Percentiles rank a stretch among this genome's conserved stretches.
Conservation (phyloP, 30 jellyfish, hydroid and myxozoan species). For the Hydra vulgaris region DNA sequence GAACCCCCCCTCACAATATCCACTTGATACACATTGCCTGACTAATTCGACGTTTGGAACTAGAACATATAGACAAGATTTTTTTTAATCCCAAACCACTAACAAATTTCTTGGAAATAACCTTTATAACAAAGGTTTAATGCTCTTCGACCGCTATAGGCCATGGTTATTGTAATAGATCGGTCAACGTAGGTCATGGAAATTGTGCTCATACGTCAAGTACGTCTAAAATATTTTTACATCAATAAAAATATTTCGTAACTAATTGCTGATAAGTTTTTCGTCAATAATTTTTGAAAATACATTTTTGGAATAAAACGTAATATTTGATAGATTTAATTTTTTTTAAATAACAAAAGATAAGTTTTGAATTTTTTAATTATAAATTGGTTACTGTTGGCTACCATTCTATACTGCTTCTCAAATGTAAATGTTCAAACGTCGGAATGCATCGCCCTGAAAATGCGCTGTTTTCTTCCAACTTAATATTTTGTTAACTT, state of each 20-base stretch:
- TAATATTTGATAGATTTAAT: too few relatives aligned
- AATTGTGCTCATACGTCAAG: too few relatives aligned
- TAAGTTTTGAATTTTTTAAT: too few relatives aligned
- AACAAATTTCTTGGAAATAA: not conserved
- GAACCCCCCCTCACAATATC: not conserved
- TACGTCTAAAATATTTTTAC: too few relatives aligned
- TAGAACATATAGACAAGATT: conserved; percentile 1
- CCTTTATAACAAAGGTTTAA: too few relatives aligned
- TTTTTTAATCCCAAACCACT: not conserved
- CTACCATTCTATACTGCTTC: not conserved
- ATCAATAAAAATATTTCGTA: too few relatives aligned
- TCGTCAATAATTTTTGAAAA: too few relatives aligned
- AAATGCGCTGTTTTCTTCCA: not conserved
- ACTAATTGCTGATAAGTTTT: too few relatives aligned
- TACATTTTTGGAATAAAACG: not conserved
- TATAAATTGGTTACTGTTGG: not conserved
- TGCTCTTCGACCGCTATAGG: not conserved
- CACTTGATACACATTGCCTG: conserved; percentile 1
- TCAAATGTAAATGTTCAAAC: too few relatives aligned
- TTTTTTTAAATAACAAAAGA: not conserved
- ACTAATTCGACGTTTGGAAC: conserved; percentile 3
- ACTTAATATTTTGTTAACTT: not conserved
- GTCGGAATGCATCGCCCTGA: not conserved
- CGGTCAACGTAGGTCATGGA: too few relatives aligned
- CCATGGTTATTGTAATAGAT: too few relatives aligned